These are phyloP conservation scores for Psittacula echo DNA, from an alignment of 2,797 vertebrate species.

Conservation along the genomic window DNA sequence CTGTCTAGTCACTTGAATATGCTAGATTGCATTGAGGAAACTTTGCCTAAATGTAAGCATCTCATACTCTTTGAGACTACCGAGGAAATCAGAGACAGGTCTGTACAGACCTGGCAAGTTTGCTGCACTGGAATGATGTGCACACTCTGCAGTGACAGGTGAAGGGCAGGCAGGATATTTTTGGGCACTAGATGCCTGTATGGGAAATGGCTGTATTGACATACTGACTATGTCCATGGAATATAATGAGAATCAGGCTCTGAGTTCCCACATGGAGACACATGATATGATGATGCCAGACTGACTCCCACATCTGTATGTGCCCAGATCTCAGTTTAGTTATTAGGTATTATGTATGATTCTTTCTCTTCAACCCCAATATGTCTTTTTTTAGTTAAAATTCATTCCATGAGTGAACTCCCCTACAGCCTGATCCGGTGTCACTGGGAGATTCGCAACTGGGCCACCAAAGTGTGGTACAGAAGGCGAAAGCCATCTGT, in stretches of 20 bases:
- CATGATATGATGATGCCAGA: not conserved
- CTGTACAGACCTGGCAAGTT: not conserved
- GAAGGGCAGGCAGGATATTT: not conserved
- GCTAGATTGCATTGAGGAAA: not conserved
- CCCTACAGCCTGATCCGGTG: not conserved
- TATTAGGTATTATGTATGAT: not conserved
- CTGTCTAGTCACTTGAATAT: not conserved
- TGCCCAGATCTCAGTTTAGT: not conserved
- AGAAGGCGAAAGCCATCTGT: not conserved
- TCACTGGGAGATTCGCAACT: not conserved
- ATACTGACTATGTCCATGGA: not conserved
- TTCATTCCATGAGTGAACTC: not conserved
- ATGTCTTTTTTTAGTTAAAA: not conserved
- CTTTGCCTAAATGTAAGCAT: not conserved
- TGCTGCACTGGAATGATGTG: not conserved
- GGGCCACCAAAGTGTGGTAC: not conserved
- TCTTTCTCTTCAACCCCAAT: not conserved
- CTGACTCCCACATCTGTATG: not conserved
- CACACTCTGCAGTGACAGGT: not conserved
- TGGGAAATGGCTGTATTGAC: not conserved
- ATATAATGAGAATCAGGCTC: not conserved
- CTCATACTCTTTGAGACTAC: not conserved
- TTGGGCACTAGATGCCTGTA: not conserved
- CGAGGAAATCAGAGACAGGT: not conserved
- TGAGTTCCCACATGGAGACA: not conserved